Conservation (phyloP, 2,888 invertebrate species). For the Trissoscelio sp. region DNA sequence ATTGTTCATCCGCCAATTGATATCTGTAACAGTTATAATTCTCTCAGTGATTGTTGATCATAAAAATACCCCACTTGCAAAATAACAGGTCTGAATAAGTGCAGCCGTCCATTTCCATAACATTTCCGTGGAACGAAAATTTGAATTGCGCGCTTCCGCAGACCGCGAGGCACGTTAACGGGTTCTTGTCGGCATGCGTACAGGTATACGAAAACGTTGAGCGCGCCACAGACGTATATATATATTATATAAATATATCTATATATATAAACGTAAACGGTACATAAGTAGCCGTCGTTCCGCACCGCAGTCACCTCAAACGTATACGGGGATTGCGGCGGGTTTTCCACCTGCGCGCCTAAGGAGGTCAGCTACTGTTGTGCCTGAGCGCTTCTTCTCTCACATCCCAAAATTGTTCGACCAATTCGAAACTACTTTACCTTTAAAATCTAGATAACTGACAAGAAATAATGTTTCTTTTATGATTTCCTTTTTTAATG, state of each 20-base stretch:
- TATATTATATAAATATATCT: no score
- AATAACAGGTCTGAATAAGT: slow-evolving; percentile 1
- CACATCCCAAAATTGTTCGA: slow-evolving; percentile 36
- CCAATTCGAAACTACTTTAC: slow-evolving; percentile 10
- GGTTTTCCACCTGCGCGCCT: slow-evolving; percentile 70
- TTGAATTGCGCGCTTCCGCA: slow-evolving; percentile 48
- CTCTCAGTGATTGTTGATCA: background rate
- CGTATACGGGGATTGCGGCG: slow-evolving; percentile 30
- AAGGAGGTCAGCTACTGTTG: slow-evolving; percentile 68
- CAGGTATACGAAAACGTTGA: slow-evolving; percentile 49
- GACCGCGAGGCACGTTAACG: slow-evolving; percentile 58
- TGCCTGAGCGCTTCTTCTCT: slow-evolving; percentile 31
- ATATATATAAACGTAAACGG: slow-evolving; percentile 62
- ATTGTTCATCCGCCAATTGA: no score
- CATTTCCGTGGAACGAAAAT: slow-evolving; percentile 33
- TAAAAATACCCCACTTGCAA: background rate
- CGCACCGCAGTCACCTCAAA: slow-evolving; percentile 32
- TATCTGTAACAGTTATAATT: no score
- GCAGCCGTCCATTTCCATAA: slow-evolving; percentile 29
- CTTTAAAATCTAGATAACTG: slow-evolving; percentile 14
- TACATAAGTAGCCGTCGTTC: slow-evolving; percentile 52
- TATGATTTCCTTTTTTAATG: no score
- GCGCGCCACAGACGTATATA: slow-evolving; percentile 35
- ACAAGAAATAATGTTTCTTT: no score
- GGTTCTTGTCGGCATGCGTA: slow-evolving; percentile 21